Evolutionary conservation across 2,888 invertebrate species (phyloP).

Genomic region (Diloba caeruleocephala): DNA sequence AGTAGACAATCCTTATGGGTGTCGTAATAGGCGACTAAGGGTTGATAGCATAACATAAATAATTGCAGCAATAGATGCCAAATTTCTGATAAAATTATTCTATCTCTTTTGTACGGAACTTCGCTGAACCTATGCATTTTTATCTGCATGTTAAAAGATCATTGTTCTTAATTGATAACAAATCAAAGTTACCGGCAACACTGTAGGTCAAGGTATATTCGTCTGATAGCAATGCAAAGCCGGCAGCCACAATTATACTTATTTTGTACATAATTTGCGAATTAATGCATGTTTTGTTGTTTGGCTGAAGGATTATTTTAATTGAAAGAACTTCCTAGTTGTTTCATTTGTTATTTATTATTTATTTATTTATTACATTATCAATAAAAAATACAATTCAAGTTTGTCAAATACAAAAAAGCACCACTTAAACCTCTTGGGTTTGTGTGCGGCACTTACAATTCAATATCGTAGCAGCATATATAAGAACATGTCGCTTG

Average conservation of each 20-base stretch:
- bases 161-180: conserved; percentile 50
- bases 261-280: conserved; percentile 16
- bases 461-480: too few species aligned
- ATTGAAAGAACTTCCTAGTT: conserved; percentile 37
- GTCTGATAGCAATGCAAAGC: conserved; percentile 34
- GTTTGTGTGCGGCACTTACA: too few species aligned
- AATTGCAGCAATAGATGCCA: too few species aligned
- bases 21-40: too few species aligned
- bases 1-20: too few species aligned
- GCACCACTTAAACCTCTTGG: too few species aligned
- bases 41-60: too few species aligned
- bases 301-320: conserved; percentile 40
- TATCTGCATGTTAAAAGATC: conserved; percentile 20
- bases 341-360: conserved; percentile 18
- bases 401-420: too few species aligned
- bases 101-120: conserved; percentile 37
- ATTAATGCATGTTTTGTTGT: conserved; percentile 10
- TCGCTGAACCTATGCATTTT: conserved; percentile 1
- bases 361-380: too few species aligned
- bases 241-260: conserved; percentile 17
- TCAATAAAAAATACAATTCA: too few species aligned
- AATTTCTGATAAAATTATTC: too few species aligned
- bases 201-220: conserved; percentile 44
- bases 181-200: conserved; percentile 26
- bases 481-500: too few species aligned